These are phyloP conservation scores for Sandelia bainsii DNA, from an alignment of 2,797 vertebrate genomes.

Conservation along the genomic window DNA sequence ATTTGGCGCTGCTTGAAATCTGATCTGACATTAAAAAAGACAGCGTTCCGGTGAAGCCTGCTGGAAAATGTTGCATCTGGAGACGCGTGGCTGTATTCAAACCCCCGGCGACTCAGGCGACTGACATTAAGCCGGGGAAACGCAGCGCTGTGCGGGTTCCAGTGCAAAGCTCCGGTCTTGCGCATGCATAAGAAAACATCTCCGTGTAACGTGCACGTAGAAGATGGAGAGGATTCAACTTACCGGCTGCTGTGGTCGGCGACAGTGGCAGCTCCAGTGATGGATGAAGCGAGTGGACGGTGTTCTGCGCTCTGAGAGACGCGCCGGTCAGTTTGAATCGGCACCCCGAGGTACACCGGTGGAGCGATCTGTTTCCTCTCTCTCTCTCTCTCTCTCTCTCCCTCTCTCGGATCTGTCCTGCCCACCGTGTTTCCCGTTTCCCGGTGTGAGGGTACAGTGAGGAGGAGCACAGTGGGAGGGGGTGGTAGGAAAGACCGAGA, in stretches of 20 bases:
- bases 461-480: constrained; percentile 11
- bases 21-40: constrained; percentile 27
- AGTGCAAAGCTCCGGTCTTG: background rate
- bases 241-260: constrained; percentile 40
- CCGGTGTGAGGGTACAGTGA: constrained; percentile 16
- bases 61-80: background rate
- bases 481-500: background rate
- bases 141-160: background rate
- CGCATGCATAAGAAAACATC: background rate
- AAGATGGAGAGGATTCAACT: constrained; percentile 19
- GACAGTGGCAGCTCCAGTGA: constrained; percentile 9
- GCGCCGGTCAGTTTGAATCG: constrained; percentile 78
- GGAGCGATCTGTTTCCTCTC: constrained; percentile 23
- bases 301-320: constrained; percentile 37
- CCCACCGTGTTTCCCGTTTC: constrained; percentile 35
- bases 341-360: constrained; percentile 64
- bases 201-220: background rate
- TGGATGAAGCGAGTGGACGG: constrained; percentile 13
- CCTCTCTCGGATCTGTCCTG: constrained; percentile 14
- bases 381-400: constrained; percentile 29
- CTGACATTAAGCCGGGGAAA: background rate
- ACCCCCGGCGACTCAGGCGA: background rate
- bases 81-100: background rate
- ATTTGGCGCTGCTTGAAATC: constrained; percentile 1
- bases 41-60: constrained; percentile 13